Evolutionary conservation across 2,113 vertebrate species (phyloP), one percentile per base, ranked within the genome.

Genomic region (Apistogramma diplotaenia): DNA sequence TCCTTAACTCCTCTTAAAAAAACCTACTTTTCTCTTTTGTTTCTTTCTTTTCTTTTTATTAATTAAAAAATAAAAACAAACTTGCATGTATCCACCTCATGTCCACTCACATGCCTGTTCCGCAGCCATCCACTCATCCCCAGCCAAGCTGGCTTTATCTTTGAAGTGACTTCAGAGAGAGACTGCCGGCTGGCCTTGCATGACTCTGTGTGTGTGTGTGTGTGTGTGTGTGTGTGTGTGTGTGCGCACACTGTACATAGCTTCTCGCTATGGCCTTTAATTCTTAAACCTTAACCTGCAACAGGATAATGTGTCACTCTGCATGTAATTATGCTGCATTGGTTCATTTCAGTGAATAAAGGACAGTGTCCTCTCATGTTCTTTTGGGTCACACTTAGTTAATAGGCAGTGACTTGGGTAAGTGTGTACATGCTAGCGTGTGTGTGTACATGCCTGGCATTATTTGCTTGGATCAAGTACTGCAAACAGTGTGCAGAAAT

Each of bases 101-200:
- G 43, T 70, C 40, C 62, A 70, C 62, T 70, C 83, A 76, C 88
- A 91, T 90, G 86, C 79, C 83, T 61, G 29, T 90, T 85, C 92
- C 86, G 82, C 74, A 84, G 81, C 83, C 84, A 21, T 80, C 78
- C 86, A 83, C 85, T 89, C 83, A 91, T 90, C 90, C 79, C 5
- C 1, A 16, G 91, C 92, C 93, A 94, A 93, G 61, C 84, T 85
- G 33, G 74, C 89, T 85, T 93, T 93, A 93, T 92, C 91, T 94
- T 94, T 93, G 93, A 93, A 93, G 86, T 58, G 74, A 90, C 87
- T 93, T 93, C 90, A 94, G 91, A 93, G 81, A 91, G 85, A 79
- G 74, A 79, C 37, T 80, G 81, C 85, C 84, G 83, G 75, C 73
- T 43, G 19, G 76, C 60, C 71, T 81, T 53, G 57, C 71, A 81